Conservation (phyloP, 2,888 invertebrate species). For the Dascillus cervinus region DNA sequence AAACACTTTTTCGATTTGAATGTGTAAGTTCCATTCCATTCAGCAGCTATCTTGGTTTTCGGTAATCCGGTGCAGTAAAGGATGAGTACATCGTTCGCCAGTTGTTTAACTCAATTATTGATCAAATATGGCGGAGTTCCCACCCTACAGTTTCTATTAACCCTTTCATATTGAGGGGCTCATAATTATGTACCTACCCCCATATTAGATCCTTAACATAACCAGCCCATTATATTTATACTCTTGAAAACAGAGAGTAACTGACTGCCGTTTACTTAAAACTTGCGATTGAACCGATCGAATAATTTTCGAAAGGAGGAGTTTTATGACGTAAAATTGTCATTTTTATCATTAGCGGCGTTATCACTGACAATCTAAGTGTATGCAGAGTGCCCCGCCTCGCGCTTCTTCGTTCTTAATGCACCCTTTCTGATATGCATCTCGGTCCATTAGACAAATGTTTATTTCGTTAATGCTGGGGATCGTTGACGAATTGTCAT, state of each 20-base stretch:
- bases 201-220: constrained; percentile 40
- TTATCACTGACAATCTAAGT: constrained; percentile 20
- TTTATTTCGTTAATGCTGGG: constrained; percentile 20
- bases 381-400: constrained; percentile 15
- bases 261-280: too few species aligned
- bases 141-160: constrained; percentile 42
- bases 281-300: too few species aligned
- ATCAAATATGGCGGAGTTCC: constrained; percentile 45
- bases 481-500: constrained; percentile 22
- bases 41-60: constrained; percentile 13
- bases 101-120: constrained; percentile 46
- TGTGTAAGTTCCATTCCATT: too few species aligned
- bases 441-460: constrained; percentile 25
- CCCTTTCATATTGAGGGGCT: constrained; percentile 42
- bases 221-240: constrained; percentile 39
- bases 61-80: constrained; percentile 22
- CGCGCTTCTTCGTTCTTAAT: constrained; percentile 14
- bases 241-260: constrained; percentile 18
- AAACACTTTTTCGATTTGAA: too few species aligned
- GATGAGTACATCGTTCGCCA: constrained; percentile 41
- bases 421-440: constrained; percentile 22
- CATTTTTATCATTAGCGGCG: constrained; percentile 22
- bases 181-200: constrained; percentile 43
- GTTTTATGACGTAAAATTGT: constrained; percentile 24
- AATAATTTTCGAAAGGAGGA: too few species aligned